Conservation (phyloP, 2,113 vertebrate species). For the Daubentonia madagascariensis region DNA sequence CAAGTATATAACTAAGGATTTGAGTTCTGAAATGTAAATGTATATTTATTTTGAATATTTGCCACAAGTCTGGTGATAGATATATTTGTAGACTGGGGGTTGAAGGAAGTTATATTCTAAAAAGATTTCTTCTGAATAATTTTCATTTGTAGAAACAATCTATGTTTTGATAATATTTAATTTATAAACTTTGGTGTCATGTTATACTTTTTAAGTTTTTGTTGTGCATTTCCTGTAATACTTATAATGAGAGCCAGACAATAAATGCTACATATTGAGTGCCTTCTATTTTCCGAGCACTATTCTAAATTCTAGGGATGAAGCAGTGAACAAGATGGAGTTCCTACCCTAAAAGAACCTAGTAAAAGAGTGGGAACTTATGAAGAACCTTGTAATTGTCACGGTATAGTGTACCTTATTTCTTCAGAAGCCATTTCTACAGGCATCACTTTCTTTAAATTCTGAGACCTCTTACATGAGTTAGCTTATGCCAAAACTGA, state of each 20-base stretch:
- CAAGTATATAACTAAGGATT: not conserved
- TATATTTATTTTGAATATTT: not conserved
- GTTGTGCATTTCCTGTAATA: not conserved
- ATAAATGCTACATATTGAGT: not conserved
- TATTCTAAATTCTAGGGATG: not conserved
- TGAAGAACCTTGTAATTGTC: not conserved
- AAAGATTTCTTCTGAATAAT: not conserved
- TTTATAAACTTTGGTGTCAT: not conserved
- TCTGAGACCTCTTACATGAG: not conserved
- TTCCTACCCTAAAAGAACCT: not conserved
- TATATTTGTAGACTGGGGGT: not conserved
- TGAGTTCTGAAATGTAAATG: not conserved
- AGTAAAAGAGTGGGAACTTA: not conserved
- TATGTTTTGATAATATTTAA: not conserved
- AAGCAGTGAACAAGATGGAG: not conserved
- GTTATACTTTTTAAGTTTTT: not conserved
- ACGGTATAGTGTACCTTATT: not conserved
- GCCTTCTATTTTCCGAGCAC: not conserved
- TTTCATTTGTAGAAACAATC: not conserved
- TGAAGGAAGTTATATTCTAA: not conserved
- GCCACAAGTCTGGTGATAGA: not conserved
- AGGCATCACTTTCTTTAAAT: not conserved
- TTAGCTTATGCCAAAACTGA: not conserved
- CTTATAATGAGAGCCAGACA: not conserved
- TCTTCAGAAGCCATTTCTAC: not conserved